phyloP scores from a whole-genome alignment of 2,797 vertebrate genomes.

The Enteromius thamalakanensis region DNA sequence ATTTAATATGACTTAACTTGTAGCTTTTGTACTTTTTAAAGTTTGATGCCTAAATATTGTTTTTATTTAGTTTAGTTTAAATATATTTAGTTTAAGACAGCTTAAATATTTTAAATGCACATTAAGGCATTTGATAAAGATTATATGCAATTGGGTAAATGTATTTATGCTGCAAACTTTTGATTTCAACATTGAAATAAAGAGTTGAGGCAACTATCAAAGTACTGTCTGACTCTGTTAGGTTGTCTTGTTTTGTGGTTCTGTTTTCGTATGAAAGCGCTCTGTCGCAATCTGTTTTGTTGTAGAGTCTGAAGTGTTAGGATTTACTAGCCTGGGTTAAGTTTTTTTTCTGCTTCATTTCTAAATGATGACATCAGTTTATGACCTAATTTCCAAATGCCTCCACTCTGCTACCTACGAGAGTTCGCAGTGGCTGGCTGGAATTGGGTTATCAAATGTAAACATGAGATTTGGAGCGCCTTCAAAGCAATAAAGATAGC shows the following conservation, averaged over 20 bases:
- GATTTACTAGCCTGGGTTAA: constrained; percentile 6
- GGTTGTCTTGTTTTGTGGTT: background rate
- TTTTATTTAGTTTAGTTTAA: background rate
- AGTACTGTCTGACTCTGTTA: background rate
- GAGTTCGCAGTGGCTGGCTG: constrained; percentile 55
- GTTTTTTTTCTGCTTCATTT: background rate
- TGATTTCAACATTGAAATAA: background rate
- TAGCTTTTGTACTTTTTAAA: background rate
- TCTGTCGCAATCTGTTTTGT: constrained; percentile 6
- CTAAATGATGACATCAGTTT: constrained; percentile 43
- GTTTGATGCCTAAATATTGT: background rate
- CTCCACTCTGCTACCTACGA: constrained; percentile 38
- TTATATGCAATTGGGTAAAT: background rate
- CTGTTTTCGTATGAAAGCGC: background rate
- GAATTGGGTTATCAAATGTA: constrained; percentile 75
- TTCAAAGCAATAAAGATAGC: constrained; percentile 75
- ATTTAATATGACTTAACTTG: background rate
- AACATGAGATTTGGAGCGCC: constrained; percentile 71
- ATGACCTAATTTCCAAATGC: constrained; percentile 43
- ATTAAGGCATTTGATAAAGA: background rate
- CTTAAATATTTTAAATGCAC: background rate
- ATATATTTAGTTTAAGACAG: too few species aligned
- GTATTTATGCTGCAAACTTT: background rate
- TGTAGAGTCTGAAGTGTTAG: constrained; percentile 17
- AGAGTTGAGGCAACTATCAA: background rate